Evolutionary conservation across 2,113 vertebrate species (phyloP), one percentile per base, ranked within the genome.

Genomic region (Gambusia affinis): DNA sequence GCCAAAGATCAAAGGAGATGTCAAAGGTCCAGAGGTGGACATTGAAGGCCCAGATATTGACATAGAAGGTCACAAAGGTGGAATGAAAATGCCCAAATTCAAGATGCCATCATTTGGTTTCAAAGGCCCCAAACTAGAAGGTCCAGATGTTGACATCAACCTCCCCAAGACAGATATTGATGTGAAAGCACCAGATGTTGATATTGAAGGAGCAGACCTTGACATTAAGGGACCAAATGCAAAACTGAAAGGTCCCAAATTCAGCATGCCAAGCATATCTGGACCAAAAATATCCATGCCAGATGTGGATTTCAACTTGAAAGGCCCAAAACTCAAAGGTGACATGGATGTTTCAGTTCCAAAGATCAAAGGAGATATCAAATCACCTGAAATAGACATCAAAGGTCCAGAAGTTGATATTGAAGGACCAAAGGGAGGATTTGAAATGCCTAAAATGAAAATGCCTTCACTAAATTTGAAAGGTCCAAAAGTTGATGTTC

Each of bases 121-220:
- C 0, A 54, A 69, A 54, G 67, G 67, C 24, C 44, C 42, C 0
- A 54, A 69, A 6, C 0, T 33, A 0, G 67, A 69, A 4, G 75
- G 87, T 1, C 77, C 84, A 22, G 80, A 76, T 60, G 12, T 87
- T 3, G 79, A 85, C 33, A 17, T 78, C 19, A 15, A 67, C 12
- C 27, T 67, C 11, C 65, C 65, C 2, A 44, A 27, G 27, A 27
- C 37, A 44, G 28, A 29, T 14, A 44, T 67, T 44, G 5, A 68
- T 22, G 19, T 54, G 0, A 30, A 69, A 31, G 64, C 64, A 28
- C 64, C 64, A 0, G 64, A 66, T 15, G 64, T 66, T 7, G 24
- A 75, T 12, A n/a, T 73, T 0, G n/a, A 60, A 11, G 66, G 47
- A 42, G 70, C 71, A 8, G 27, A 73, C 0, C 0, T 69, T 42